Evolutionary conservation across 2,888 invertebrate genomes (phyloP).

Genomic region (Mongoloraphidia duomilia): DNA sequence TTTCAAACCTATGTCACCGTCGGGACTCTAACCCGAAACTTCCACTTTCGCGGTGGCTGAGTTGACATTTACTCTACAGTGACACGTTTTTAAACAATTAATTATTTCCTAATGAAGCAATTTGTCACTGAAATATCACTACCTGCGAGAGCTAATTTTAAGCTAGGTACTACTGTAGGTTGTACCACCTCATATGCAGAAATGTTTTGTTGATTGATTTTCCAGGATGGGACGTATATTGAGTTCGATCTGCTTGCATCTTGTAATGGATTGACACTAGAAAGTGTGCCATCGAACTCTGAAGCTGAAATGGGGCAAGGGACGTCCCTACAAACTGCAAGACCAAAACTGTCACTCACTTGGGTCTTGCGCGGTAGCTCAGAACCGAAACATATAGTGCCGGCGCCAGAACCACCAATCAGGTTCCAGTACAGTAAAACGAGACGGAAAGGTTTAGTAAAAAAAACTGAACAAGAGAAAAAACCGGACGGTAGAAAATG

Average conservation of each 20-base stretch:
- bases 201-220: neutral
- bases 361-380: conserved; percentile 40
- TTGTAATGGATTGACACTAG: neutral
- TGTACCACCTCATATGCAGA: too few species aligned
- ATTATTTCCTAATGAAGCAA: too few species aligned
- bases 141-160: too few species aligned
- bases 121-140: too few species aligned
- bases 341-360: conserved; percentile 56
- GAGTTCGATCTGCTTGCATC: conserved; percentile 2
- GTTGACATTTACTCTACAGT: too few species aligned
- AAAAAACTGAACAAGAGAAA: conserved; percentile 6
- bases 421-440: conserved; percentile 28
- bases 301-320: conserved; percentile 35
- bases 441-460: conserved; percentile 20
- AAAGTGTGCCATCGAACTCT: neutral
- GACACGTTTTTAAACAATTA: too few species aligned
- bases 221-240: neutral
- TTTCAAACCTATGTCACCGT: too few species aligned
- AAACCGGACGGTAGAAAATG: conserved; percentile 3
- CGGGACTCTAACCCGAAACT: too few species aligned
- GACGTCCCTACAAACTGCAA: conserved; percentile 31
- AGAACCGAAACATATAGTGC: conserved; percentile 19
- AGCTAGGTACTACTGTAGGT: too few species aligned
- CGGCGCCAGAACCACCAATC: conserved; percentile 29
- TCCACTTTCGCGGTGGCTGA: too few species aligned